Base-by-base conservation (phyloP, 2,113 vertebrate species). In the human region DNA sequence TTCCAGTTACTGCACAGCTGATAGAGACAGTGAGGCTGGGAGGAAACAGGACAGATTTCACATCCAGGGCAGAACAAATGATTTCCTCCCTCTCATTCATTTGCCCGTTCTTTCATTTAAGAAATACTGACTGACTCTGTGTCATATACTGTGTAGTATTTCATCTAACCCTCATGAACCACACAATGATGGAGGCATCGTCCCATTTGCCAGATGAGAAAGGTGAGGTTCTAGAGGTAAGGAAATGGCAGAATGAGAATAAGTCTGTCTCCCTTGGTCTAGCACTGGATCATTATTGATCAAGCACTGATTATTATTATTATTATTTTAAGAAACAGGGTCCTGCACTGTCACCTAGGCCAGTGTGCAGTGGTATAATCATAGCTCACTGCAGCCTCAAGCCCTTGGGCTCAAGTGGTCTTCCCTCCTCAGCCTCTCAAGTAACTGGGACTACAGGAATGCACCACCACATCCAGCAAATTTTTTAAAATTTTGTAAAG, bases 121-220 rank as follows among this genome's bases (percentile, higher is more conserved):
- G 32, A 8, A 16, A 0, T 0, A 13, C 8, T 6, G 64, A 35
- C 38, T 3, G 6, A n/a, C 11, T 38, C 20, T 8, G 43, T 13
- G 12, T 48, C 30, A 9, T n/a, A 27, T 25, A 1, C 23, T 8
- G 0, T 27, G 2, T 25, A 25, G 7, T 2, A 43, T 88, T 75
- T 84, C 45, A 23, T 14, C 12, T 9, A 30, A 45, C 16, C 38
- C 52, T 59, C 45, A n/a, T 6, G 11, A 4, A 45, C 35, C 14
- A 8, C 22, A 18, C 1, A 12, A 10, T 6, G 45, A 52, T 9
- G 23, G 27, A 32, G 57, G 16, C 66, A 7, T 10, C 2, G 2
- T 10, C 6, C 18, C 83, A 27, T 8, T 78, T 90, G n/a, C 52
- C 55, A 43, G 64, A 70, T 14, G 22, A 64, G 25, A 11, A 81